Evolutionary conservation across 2,888 invertebrate species (phyloP), one percentile per base, ranked within the genome.

Genomic region (Apoda limacodes): DNA sequence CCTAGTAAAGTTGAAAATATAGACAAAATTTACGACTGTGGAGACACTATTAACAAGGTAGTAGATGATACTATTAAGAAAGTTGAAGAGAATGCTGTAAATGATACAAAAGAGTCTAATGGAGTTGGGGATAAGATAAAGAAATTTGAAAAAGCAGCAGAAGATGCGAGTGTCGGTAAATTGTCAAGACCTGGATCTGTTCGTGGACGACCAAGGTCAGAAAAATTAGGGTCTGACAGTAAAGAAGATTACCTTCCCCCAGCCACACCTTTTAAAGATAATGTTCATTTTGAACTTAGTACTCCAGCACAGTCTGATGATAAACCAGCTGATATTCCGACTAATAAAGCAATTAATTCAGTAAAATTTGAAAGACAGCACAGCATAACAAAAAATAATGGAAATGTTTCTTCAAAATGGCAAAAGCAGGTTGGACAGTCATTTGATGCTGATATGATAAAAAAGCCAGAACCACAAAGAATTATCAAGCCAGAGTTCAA

Each of bases 61-160:
- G 46, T 40, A 9, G 37, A 28, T 6, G 49, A 42, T 11, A 37
- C 34, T 4, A 50, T 31, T 11, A 29, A 20, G 12, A 28, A 13
- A 7, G 30, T 25, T 17, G 50, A 31, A 41, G 44, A 12, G 34
- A 7, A 38, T 35, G 4, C 42, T 42, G 9, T 40, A 35, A 3
- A n/a, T n/a, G n/a, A n/a, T n/a, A n/a, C n/a, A n/a, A 72, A 69
- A 9, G 78, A 78, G 35, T 60, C 65, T 0, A 74, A 72, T 39
- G 76, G 80, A 1, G 80, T 80, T n/a, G 76, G 80, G 5, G 76
- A 80, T 38, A 80, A 80, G 42, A 80, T 80, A 19, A 74, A 75
- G 39, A 78, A 71, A 37, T 80, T 80, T 22, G 78, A 80, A 38
- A 76, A 71, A 32, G 78, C 69, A 0, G 78, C 75, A 1, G 78